Percentiles rank a stretch among this genome's conserved stretches.
These are phyloP conservation scores for Protomyctophum bolini DNA, from an alignment of 2,113 vertebrate genomes.

Conservation along the genomic window DNA sequence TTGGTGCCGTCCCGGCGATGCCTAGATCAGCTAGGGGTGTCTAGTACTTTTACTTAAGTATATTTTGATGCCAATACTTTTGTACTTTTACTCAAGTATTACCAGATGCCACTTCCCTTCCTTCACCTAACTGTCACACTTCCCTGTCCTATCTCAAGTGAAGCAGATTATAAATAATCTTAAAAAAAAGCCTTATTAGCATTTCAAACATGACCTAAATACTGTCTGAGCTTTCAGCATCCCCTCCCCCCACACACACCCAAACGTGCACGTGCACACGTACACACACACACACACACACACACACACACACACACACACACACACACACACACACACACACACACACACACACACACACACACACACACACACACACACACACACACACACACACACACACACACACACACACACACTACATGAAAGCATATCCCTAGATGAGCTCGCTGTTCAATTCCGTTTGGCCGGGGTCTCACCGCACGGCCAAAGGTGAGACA, in stretches of 20 bases:
- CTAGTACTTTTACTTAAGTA: too few relatives aligned
- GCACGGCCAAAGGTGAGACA: constrained; percentile 32
- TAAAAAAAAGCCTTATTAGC: constrained; percentile 15
- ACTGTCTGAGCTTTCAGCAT: constrained; percentile 13
- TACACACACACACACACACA: background rate
- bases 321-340: background rate
- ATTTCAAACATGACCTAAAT: constrained; percentile 59
- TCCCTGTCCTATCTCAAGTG: too few relatives aligned
- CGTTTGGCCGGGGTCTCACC: constrained; percentile 26
- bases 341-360: background rate
- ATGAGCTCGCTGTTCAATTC: constrained; percentile 56
- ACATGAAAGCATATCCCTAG: constrained; percentile 45
- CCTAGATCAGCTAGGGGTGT: too few relatives aligned
- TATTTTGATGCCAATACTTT: too few relatives aligned
- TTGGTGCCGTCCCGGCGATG: too few relatives aligned
- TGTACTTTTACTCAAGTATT: too few relatives aligned
- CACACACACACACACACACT: background rate
- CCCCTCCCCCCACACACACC: background rate
- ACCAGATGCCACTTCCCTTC: too few relatives aligned
- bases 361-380: constrained; percentile 7
- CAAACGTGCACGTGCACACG: background rate
- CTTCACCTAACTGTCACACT: background rate
- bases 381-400: background rate
- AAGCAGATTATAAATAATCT: too few relatives aligned
- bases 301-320: background rate